These are phyloP conservation scores for Caenorhabditis parvicauda DNA, from an alignment of 2,888 invertebrate species.

Conservation along the genomic window DNA sequence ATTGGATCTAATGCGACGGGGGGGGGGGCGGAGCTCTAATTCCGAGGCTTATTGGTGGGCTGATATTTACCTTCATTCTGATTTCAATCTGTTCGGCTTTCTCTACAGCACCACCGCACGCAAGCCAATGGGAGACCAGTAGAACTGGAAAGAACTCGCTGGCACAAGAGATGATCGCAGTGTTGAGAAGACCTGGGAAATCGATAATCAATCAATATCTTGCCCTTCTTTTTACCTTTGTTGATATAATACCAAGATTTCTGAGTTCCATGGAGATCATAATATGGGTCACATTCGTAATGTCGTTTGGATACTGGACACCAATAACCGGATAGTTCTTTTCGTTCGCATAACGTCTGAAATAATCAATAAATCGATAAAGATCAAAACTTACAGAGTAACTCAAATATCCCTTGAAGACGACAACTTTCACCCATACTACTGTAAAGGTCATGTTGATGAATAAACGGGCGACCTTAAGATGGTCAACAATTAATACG, in stretches of 20 bases:
- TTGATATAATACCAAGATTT: conserved; percentile 54
- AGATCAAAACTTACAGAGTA: conserved; percentile 38
- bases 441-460: conserved; percentile 53
- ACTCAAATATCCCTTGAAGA: conserved; percentile 58
- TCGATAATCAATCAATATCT: not conserved
- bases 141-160: conserved; percentile 61
- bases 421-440: conserved; percentile 60
- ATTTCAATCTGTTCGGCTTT: conserved; percentile 53
- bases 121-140: conserved; percentile 59
- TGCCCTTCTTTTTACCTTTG: conserved; percentile 7
- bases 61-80: conserved; percentile 39
- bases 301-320: conserved; percentile 55
- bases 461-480: conserved; percentile 51
- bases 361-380: conserved; percentile 4
- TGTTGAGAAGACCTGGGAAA: conserved; percentile 51
- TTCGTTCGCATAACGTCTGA: conserved; percentile 57
- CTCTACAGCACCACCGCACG: conserved; percentile 60
- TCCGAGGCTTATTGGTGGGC: too few relatives aligned
- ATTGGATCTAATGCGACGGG: not conserved
- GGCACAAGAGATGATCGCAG: conserved; percentile 60
- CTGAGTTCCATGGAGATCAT: conserved; percentile 53
- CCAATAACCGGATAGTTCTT: conserved; percentile 60
- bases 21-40: too few relatives aligned
- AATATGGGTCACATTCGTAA: conserved; percentile 50
- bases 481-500: not conserved